Evolutionary conservation across 1,140 invertebrate genomes (phyloP).

Genomic region (Dreissena polymorpha): DNA sequence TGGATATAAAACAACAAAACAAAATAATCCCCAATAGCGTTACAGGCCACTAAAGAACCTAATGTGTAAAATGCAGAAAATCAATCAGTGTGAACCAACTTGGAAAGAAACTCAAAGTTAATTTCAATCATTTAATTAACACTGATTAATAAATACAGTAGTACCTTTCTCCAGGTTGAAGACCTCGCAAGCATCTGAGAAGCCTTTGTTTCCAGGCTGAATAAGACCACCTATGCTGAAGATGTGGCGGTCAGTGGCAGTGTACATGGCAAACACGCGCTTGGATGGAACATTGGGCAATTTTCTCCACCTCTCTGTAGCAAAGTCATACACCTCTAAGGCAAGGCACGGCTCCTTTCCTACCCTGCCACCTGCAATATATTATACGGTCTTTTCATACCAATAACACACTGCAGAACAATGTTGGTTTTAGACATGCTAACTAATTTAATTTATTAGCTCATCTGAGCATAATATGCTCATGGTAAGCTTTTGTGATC

Average conservation of each 20-base stretch:
- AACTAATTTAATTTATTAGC: conserved; percentile 31
- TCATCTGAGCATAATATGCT: too few relatives aligned
- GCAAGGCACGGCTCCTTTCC: conserved; percentile 74
- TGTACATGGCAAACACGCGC: conserved; percentile 77
- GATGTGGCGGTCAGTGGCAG: conserved; percentile 69
- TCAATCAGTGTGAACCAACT: too few relatives aligned
- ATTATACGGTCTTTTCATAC: background rate
- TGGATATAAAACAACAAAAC: too few relatives aligned
- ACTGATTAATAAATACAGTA: background rate
- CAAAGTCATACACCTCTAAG: conserved; percentile 76
- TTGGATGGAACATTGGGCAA: conserved; percentile 75
- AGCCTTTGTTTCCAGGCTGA: conserved; percentile 72
- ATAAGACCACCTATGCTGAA: conserved; percentile 77
- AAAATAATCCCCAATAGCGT: too few relatives aligned
- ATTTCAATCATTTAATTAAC: background rate
- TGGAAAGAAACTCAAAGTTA: background rate
- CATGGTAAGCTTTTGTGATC: too few relatives aligned
- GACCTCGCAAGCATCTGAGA: conserved; percentile 75
- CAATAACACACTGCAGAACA: background rate
- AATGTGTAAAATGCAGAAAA: too few relatives aligned
- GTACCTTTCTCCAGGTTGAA: conserved; percentile 74
- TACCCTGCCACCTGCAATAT: conserved; percentile 73
- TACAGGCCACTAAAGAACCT: too few relatives aligned
- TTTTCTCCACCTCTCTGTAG: conserved; percentile 70
- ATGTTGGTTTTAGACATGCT: background rate